Evolutionary conservation across 2,113 vertebrate species (phyloP), one percentile per base, ranked within the genome.

Genomic region (Coregonus clupeaformis): DNA sequence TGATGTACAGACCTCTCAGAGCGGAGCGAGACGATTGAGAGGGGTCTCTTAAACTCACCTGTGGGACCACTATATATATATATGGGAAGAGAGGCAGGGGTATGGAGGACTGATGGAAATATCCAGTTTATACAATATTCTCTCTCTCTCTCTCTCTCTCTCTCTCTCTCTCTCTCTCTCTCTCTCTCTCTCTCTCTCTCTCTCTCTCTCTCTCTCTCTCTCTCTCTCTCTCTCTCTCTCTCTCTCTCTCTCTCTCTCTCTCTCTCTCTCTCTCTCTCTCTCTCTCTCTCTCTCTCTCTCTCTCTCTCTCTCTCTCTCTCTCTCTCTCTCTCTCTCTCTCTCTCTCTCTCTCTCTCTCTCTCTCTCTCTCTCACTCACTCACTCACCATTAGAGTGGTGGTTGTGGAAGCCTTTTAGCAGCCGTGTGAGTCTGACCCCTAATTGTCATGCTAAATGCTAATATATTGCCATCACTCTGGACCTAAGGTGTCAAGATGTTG

Each of bases 1-100:
- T 91, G 88, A 91, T 91, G 85, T 89, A 91, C 86, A 85, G 88
- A 91, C 82, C 88, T 86, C 85, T 90, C 82, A 83, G 83, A 87
- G 87, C 72, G 45, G 84, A 89, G 89, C 86, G 83, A 79, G 80
- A 80, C 80, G 75, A 87, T 82, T 74, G 86, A 88, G 86, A 30
- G 75, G 80, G 45, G 29, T 86, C 86, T 90, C 86, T 91, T 91
- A 88, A 90, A 91, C 85, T 90, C 76, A 88, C 90, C 85, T 89
- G 83, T 73, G 89, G 91, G 89, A 90, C 80, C 74, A 71, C 64
- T 78, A 55, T 72, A 66, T 42, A 73, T 76, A 87, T n/a, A n/a
- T n/a, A 87, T 80, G 81, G 80, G 70, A 74, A 71, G 83, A 80
- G 74, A 30, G 72, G 78, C 65, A 25, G 62, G 20, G n/a, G 57